Conservation (phyloP, 2,113 vertebrate species). For the Myiozetetes cayanensis region DNA sequence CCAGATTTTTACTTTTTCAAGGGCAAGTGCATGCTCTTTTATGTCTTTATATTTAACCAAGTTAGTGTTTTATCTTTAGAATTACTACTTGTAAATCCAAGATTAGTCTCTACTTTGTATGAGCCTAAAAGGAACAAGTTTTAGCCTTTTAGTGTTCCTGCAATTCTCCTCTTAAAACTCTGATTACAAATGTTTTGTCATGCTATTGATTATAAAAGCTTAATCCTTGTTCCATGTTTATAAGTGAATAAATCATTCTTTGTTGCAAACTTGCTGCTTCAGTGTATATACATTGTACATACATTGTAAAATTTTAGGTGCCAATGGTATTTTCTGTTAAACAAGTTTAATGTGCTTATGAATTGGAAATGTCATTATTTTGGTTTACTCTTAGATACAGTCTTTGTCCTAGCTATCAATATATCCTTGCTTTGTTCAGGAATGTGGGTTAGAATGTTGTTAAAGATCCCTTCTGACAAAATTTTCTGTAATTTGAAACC, state of each 20-base stretch:
- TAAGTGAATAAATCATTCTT: not conserved
- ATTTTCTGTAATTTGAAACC: not conserved
- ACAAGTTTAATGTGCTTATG: not conserved
- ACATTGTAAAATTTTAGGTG: not conserved
- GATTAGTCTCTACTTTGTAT: not conserved
- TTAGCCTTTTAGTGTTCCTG: not conserved
- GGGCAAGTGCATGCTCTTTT: not conserved
- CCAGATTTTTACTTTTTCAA: not conserved
- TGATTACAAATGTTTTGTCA: not conserved
- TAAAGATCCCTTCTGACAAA: not conserved
- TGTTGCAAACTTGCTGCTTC: not conserved
- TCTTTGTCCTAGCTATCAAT: not conserved
- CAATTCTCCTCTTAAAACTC: not conserved
- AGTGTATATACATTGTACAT: rapidly evolving
- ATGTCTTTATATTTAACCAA: not conserved
- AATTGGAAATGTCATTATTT: not conserved
- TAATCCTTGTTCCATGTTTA: rapidly evolving
- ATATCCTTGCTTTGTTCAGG: not conserved
- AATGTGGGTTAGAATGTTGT: not conserved
- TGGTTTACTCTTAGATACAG: not conserved
- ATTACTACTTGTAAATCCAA: not conserved
- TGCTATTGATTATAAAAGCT: not conserved
- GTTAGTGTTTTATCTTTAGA: not conserved
- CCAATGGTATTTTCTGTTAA: not conserved
- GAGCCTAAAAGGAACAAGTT: not conserved